Percentiles rank a stretch among this genome's conserved stretches.
phyloP scores from a whole-genome alignment of 1,140 invertebrate species.

The Pristionchus pacificus region DNA sequence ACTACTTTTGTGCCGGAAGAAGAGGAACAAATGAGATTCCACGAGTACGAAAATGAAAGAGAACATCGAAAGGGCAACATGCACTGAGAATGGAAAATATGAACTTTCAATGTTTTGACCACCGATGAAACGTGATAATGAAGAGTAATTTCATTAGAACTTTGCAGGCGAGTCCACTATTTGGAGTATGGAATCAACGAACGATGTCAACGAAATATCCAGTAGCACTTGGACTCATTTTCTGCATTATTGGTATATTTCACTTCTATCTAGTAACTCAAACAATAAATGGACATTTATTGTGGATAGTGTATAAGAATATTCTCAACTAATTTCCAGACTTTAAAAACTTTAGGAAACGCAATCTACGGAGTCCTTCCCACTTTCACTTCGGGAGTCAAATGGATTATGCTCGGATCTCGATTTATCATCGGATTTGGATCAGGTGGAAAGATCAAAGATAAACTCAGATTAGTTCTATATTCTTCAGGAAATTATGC shows the following conservation, averaged over 20 bases:
- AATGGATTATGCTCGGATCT: constrained; percentile 32
- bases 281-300: not conserved
- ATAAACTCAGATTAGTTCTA: not conserved
- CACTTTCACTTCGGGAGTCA: constrained; percentile 17
- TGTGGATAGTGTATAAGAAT: not conserved
- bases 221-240: constrained; percentile 24
- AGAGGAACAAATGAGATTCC: too few species aligned
- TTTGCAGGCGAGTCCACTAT: constrained; percentile 28
- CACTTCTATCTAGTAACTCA: not conserved
- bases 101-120: too few species aligned
- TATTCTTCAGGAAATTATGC: constrained; percentile 28
- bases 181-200: constrained; percentile 38
- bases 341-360: constrained; percentile 4
- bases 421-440: constrained; percentile 32
- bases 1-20: too few species aligned
- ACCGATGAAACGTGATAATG: too few species aligned
- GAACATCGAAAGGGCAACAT: not conserved
- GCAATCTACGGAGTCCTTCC: constrained; percentile 28
- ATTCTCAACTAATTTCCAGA: not conserved
- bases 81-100: too few species aligned
- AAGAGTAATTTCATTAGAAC: not conserved
- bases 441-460: constrained; percentile 4
- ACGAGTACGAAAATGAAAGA: too few species aligned
- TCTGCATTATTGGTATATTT: constrained; percentile 21
- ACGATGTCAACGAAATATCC: constrained; percentile 31